Evolutionary conservation across 2,797 vertebrate genomes (phyloP).

Genomic region (Rousettus madagascariensis): DNA sequence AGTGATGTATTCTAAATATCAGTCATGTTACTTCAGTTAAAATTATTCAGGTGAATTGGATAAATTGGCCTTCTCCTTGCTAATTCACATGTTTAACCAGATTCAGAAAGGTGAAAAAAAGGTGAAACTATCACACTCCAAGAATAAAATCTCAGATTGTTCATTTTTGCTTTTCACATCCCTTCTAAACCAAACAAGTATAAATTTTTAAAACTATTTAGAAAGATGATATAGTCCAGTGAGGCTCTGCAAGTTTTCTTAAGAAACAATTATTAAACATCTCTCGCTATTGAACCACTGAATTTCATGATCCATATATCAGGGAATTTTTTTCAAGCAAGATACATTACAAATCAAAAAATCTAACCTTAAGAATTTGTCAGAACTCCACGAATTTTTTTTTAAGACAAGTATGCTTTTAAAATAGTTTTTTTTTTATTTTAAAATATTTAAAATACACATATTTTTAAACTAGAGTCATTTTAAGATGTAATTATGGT

Average conservation of each 20-base stretch:
- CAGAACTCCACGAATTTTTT: conserved; percentile 33
- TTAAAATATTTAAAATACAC: neutral
- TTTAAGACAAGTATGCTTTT: neutral
- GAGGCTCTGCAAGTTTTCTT: conserved; percentile 48
- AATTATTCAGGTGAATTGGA: neutral
- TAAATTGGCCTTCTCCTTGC: conserved; percentile 21
- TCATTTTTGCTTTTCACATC: conserved; percentile 41
- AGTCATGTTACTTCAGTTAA: conserved; percentile 1
- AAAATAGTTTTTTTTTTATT: neutral
- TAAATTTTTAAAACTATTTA: conserved; percentile 13
- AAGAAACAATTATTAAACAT: conserved; percentile 33
- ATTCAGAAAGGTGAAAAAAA: conserved; percentile 39
- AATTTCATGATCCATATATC: conserved; percentile 5
- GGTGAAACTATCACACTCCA: conserved; percentile 27
- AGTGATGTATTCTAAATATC: conserved; percentile 50
- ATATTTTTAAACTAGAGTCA: neutral
- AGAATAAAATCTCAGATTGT: conserved; percentile 40
- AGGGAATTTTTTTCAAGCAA: neutral
- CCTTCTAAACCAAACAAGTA: conserved; percentile 43
- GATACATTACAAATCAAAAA: conserved; percentile 39
- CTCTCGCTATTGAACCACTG: conserved; percentile 19
- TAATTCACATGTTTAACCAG: conserved; percentile 35
- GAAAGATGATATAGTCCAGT: conserved; percentile 12
- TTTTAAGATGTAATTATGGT: conserved; percentile 26
- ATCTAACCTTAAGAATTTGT: conserved; percentile 42